These are phyloP conservation scores for Centropristis striata DNA, from an alignment of 2,113 vertebrate genomes.

Conservation along the genomic window DNA sequence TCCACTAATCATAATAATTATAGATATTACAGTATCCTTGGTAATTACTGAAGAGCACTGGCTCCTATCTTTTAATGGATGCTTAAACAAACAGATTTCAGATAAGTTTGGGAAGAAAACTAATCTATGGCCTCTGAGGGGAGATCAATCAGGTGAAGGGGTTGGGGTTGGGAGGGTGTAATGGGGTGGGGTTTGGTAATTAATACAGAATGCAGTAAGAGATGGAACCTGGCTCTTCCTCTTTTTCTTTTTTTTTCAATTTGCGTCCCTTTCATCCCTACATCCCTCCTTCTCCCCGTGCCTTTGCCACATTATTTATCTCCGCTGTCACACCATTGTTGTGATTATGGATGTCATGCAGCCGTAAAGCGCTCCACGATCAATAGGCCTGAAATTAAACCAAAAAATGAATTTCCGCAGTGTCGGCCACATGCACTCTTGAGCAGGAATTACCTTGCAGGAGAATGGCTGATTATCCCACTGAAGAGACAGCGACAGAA, in stretches of 20 bases:
- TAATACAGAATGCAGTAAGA: slow-evolving; percentile 82
- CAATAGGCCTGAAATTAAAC: slow-evolving; percentile 90
- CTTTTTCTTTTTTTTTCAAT: slow-evolving; percentile 60
- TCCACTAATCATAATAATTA: slow-evolving; percentile 80
- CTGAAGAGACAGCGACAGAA: slow-evolving; percentile 70
- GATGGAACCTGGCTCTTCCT: slow-evolving; percentile 75
- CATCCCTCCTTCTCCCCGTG: slow-evolving; percentile 65
- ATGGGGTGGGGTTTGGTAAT: slow-evolving; percentile 78
- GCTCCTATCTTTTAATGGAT: slow-evolving; percentile 75
- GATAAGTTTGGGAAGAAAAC: slow-evolving; percentile 74
- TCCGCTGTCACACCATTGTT: slow-evolving; percentile 86
- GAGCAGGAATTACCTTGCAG: slow-evolving; percentile 82
- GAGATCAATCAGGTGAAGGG: slow-evolving; percentile 84
- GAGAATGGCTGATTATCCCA: slow-evolving; percentile 80
- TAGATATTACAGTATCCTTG: slow-evolving; percentile 74
- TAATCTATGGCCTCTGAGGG: slow-evolving; percentile 79
- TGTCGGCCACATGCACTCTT: slow-evolving; percentile 81
- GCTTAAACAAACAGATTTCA: slow-evolving; percentile 84
- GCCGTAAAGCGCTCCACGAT: slow-evolving; percentile 85
- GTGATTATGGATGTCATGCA: slow-evolving; percentile 90
- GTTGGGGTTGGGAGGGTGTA: slow-evolving; percentile 64
- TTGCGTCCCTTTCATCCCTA: slow-evolving; percentile 64
- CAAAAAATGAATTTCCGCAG: slow-evolving; percentile 89
- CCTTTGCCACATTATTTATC: slow-evolving; percentile 85
- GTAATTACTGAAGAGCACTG: slow-evolving; percentile 74